Conservation (phyloP, 1,140 invertebrate species). For the Lithobius niger region DNA sequence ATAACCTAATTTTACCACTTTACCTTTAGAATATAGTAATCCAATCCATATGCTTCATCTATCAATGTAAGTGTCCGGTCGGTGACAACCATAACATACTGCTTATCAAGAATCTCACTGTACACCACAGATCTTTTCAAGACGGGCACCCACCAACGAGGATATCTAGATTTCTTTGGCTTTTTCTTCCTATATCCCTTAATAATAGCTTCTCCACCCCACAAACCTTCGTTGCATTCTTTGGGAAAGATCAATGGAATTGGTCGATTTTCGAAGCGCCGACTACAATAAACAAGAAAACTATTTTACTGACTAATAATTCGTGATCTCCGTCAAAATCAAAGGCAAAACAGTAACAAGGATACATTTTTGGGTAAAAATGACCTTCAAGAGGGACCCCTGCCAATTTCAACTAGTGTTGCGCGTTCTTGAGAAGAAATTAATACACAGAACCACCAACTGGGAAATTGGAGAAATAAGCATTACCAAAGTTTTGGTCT, state of each 20-base stretch:
- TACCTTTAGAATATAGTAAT: slow-evolving; percentile 84
- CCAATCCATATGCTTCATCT: slow-evolving; percentile 82
- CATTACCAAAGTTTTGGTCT: no score
- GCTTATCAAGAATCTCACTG: slow-evolving; percentile 81
- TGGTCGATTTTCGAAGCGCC: slow-evolving; percentile 58
- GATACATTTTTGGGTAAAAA: slow-evolving; percentile 2
- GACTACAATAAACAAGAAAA: slow-evolving; percentile 29
- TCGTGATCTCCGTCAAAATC: not conserved
- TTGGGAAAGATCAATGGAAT: slow-evolving; percentile 60
- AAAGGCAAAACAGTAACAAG: slow-evolving; percentile 10
- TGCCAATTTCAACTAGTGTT: no score
- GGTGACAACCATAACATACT: slow-evolving; percentile 68
- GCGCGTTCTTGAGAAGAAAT: no score
- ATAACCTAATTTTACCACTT: no score
- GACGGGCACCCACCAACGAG: slow-evolving; percentile 74
- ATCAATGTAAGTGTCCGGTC: slow-evolving; percentile 65
- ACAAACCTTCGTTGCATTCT: slow-evolving; percentile 73
- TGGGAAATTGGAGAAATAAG: no score
- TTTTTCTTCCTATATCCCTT: slow-evolving; percentile 55
- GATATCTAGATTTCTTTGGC: slow-evolving; percentile 38
- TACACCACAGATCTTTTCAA: slow-evolving; percentile 68
- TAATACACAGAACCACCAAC: no score
- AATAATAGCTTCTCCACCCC: slow-evolving; percentile 92
- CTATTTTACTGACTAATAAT: slow-evolving; percentile 20
- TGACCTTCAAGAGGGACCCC: not conserved